Evolutionary conservation across 2,113 vertebrate genomes (phyloP).

Genomic region (Gobius niger): DNA sequence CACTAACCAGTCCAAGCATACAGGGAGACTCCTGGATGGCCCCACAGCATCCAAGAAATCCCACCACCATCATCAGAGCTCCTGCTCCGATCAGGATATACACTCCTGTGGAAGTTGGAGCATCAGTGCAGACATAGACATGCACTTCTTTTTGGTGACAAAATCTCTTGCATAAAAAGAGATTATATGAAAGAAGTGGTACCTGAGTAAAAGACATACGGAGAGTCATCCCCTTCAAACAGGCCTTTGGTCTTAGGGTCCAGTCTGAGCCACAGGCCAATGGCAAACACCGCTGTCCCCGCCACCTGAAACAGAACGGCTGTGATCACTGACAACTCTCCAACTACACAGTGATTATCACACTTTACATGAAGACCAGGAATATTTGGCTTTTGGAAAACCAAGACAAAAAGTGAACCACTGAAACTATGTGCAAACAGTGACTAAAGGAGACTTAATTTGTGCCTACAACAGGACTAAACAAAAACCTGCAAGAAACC

Average conservation of each 20-base stretch:
- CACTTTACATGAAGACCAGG: too few species aligned
- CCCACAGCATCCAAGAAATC: conserved; percentile 95
- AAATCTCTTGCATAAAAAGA: not conserved
- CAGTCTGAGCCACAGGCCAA: conserved; percentile 66
- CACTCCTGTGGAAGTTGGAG: conserved; percentile 77
- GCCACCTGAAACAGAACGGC: conserved; percentile 51
- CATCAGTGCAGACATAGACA: not conserved
- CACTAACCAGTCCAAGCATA: conserved; percentile 94
- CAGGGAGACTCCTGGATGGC: conserved; percentile 93
- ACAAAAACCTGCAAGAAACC: too few species aligned
- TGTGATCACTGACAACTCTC: not conserved
- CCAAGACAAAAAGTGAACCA: too few species aligned
- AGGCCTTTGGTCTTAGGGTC: conserved; percentile 67
- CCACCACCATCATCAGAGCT: conserved; percentile 96
- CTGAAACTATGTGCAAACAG: too few species aligned
- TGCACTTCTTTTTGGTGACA: not conserved
- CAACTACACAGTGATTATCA: not conserved
- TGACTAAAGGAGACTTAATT: too few species aligned
- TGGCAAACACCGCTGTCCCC: conserved; percentile 63
- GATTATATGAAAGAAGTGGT: not conserved
- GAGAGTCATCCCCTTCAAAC: conserved; percentile 61
- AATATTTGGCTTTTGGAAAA: not conserved
- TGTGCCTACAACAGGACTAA: too few species aligned
- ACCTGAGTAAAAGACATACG: conserved; percentile 69
- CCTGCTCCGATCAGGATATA: conserved; percentile 93